Evolutionary conservation across 2,888 invertebrate genomes (phyloP), one percentile per base, ranked within the genome.

Genomic region (Aleiodes leptofemur): DNA sequence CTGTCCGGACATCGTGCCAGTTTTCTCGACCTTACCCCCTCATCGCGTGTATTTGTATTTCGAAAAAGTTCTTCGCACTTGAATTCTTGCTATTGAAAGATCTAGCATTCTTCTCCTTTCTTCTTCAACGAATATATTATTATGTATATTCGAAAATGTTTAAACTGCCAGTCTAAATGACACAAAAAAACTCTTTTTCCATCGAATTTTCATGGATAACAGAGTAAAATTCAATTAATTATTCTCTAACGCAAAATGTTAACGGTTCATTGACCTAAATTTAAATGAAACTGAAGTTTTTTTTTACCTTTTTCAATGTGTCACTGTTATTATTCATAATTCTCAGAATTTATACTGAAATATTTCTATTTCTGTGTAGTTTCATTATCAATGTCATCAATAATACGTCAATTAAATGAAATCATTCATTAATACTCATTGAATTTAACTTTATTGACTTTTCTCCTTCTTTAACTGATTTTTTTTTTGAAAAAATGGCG

Each of bases 1-100:
- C 23, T 53, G 23, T 53, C 80, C 85, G 86, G 84, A 84, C 84
- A 85, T 83, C 88, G 88, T 88, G 86, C 88, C 85, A 88, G 88
- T 88, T 88, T 88, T 84, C 78, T 71, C 70, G 59, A 56, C 68
- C 53, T 76, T 69, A 74, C 75, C 68, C 72, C 23, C n/a, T n/a
- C 68, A 43, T 16, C 9, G 29, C n/a, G 23, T 51, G 23, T 2
- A 23, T 59, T 56, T 72, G 16, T 57, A 29, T 29, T 6, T 23
- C 23, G 23, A 31, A 57, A 57, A 57, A 29, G 4, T 23, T 56
- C 11, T 16, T 5, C 29, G 14, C 31, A 71, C 48, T 75, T 43
- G 14, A 31, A 34, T 34, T 34, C 53, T 68, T 53, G 16, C 3
- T n/a, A 57, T 66, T 50, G 13, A 38, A 64, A 23, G 2, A 66